Percentiles rank a stretch among this genome's conserved stretches.
Evolutionary conservation across 2,797 vertebrate species (phyloP).

Genomic region (Catostomus latipinnis): DNA sequence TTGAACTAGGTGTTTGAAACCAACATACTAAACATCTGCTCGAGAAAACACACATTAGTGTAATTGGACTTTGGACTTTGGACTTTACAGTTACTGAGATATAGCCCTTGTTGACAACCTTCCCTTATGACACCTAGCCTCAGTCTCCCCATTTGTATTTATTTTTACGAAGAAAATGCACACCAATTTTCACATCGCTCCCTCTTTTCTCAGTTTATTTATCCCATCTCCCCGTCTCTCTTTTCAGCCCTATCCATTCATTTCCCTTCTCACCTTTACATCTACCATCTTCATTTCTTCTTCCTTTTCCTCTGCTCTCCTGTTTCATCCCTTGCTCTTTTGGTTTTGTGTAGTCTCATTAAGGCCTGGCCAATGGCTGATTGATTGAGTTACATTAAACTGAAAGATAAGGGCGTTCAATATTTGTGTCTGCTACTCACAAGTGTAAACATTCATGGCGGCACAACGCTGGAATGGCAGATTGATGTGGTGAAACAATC

Average conservation of each 20-base stretch:
- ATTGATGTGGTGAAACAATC: conserved; percentile 51
- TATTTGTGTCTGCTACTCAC: conserved; percentile 76
- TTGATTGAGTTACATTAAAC: conserved; percentile 74
- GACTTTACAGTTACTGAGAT: too few species aligned
- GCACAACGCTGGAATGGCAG: conserved; percentile 22
- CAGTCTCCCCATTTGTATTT: not conserved
- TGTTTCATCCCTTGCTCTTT: conserved; percentile 19
- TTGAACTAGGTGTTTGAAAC: too few species aligned
- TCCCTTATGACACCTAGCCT: too few species aligned
- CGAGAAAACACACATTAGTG: too few species aligned
- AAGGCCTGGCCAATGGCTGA: conserved; percentile 49
- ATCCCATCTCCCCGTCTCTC: conserved; percentile 53
- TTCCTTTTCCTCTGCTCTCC: conserved; percentile 40
- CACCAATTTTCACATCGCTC: conserved; percentile 72
- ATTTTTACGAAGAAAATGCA: conserved; percentile 66
- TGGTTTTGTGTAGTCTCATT: conserved; percentile 30
- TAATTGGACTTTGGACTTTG: too few species aligned
- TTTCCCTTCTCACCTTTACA: conserved; percentile 58
- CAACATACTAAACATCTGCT: too few species aligned
- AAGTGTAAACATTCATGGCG: conserved; percentile 69
- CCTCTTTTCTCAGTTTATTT: conserved; percentile 57
- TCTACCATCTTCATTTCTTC: conserved; percentile 70
- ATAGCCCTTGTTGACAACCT: too few species aligned
- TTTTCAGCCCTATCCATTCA: conserved; percentile 21
- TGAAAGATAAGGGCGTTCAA: conserved; percentile 70